These are phyloP conservation scores for Eilema sororculum DNA, from an alignment of 2,888 invertebrate genomes.

Conservation along the genomic window DNA sequence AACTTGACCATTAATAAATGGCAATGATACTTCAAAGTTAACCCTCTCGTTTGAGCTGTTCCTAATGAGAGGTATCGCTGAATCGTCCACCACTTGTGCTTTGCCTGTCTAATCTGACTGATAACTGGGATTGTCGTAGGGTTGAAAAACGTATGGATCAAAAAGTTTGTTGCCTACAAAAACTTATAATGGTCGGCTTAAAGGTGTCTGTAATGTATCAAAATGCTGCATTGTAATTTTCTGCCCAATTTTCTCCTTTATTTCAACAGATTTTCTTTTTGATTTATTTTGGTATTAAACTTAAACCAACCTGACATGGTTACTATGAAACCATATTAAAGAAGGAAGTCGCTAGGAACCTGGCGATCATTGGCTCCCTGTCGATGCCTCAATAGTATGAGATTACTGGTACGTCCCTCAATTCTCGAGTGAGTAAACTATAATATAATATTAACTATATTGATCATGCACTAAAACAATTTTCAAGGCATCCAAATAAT, in stretches of 20 bases:
- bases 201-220: background rate
- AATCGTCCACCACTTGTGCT: constrained; percentile 61
- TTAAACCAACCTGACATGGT: too few species aligned
- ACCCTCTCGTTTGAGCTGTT: constrained; percentile 69
- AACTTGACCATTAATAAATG: constrained; percentile 87
- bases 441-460: too few species aligned
- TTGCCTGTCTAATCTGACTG: constrained; percentile 48
- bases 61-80: constrained; percentile 72
- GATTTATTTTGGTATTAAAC: too few species aligned
- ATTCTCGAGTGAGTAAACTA: too few species aligned
- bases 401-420: too few species aligned
- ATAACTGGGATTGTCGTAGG: constrained; percentile 27
- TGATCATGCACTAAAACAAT: too few species aligned
- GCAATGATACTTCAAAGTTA: constrained; percentile 86
- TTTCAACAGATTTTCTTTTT: background rate
- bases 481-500: too few species aligned
- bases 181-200: constrained; percentile 13
- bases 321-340: too few species aligned
- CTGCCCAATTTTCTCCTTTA: background rate
- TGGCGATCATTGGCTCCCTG: background rate
- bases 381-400: too few species aligned
- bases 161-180: constrained; percentile 11
- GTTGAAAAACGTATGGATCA: constrained; percentile 9
- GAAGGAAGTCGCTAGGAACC: too few species aligned
- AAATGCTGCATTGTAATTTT: too few species aligned